These are phyloP conservation scores for Pogona vitticeps DNA, from an alignment of 2,113 vertebrate species.

Conservation along the genomic window DNA sequence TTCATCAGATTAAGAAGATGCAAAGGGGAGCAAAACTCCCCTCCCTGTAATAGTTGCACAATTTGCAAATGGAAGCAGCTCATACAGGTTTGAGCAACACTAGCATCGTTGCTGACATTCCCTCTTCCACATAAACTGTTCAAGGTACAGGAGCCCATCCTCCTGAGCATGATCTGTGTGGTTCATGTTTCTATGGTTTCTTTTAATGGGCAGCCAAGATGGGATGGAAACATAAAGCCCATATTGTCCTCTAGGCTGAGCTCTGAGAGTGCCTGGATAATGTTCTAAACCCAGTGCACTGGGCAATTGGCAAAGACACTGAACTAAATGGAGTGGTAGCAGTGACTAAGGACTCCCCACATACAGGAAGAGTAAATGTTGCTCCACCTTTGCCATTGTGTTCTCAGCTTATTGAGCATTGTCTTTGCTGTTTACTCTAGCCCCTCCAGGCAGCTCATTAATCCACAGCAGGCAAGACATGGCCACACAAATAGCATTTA, in stretches of 20 bases:
- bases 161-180: neutral
- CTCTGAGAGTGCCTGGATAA: neutral
- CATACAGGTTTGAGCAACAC: neutral
- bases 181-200: neutral
- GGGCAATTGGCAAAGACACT: neutral
- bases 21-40: neutral
- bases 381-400: neutral
- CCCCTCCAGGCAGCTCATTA: slow-evolving; percentile 65
- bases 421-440: slow-evolving; percentile 36
- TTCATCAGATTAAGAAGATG: neutral
- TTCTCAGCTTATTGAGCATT: slow-evolving; percentile 25
- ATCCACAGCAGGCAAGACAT: slow-evolving; percentile 49
- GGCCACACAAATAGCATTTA: slow-evolving; percentile 72
- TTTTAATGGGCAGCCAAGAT: neutral
- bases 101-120: neutral
- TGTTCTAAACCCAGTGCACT: neutral
- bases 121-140: neutral
- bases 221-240: neutral
- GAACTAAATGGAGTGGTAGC: neutral
- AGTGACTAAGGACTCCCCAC: neutral
- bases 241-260: neutral
- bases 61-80: neutral
- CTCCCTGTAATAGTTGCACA: neutral
- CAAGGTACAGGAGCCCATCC: neutral
- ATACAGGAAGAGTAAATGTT: neutral